Evolutionary conservation across 2,113 vertebrate species (phyloP), one percentile per base, ranked within the genome.

Genomic region (Coptodon rendalli): DNA sequence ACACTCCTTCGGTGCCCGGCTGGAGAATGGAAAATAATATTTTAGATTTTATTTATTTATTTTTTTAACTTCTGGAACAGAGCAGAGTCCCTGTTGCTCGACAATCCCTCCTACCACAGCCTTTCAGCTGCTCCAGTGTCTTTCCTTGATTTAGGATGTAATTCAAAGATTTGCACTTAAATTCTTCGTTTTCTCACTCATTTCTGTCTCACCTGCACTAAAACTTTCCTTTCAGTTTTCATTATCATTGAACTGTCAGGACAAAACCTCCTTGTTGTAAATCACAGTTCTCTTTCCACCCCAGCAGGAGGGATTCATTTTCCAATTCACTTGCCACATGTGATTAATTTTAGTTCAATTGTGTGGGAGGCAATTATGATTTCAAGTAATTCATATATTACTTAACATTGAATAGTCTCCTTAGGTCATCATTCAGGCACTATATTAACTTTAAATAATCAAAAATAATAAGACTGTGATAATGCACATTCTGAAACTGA

Each of bases 291-390:
- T 38, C 22, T 31, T 80, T 27, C 83, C 87, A 80, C 76, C 88
- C 57, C 31, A 36, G 59, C 71, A 36, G 71, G 53, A 79, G 71
- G 59, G 84, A 86, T 91, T 86, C 86, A 89, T 87, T 93, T 91
- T 93, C 85, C 83, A 84, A 83, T 89, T 84, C 66, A 13, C 80
- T 84, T 40, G 50, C 53, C 16, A 59, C n/a, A 5, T 81, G 57
- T 92, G 85, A 93, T 93, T 93, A 53, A 91, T 89, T 89, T 43
- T 56, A 48, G n/a, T 29, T 82, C 50, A 81, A 87, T 86, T 87
- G 76, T 79, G 66, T 86, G 79, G 4, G 76, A 91, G 82, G 81
- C 83, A 84, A 88, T 90, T 92, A 91, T 92, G 91, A 90, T 92
- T 90, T 89, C 79, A 86, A 81, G 43, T 86, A 56, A 52, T 76